Percentiles rank a stretch among this genome's conserved stretches.
Conservation (phyloP, 2,888 invertebrate species). For the Silvanus unidentatus region DNA sequence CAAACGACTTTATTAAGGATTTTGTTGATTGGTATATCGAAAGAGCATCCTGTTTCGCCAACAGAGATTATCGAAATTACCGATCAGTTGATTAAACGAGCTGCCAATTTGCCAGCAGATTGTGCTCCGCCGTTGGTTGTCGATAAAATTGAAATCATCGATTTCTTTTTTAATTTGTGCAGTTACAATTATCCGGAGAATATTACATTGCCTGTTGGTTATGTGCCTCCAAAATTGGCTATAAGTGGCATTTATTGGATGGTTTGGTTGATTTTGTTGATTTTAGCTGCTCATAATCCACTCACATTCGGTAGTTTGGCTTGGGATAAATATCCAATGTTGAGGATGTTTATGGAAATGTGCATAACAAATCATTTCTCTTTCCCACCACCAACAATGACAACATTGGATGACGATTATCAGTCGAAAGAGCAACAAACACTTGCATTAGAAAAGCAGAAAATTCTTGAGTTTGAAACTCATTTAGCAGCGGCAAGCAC, state of each 20-base stretch:
- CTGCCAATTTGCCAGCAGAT: slow-evolving; percentile 69
- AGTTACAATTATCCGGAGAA: slow-evolving; percentile 91
- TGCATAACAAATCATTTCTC: slow-evolving; percentile 84
- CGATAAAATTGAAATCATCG: slow-evolving; percentile 79
- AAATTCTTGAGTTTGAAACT: slow-evolving; percentile 82
- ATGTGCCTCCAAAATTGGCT: slow-evolving; percentile 76
- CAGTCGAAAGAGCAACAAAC: slow-evolving; percentile 63
- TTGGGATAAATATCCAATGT: slow-evolving; percentile 86
- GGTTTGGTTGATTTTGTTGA: slow-evolving; percentile 80
- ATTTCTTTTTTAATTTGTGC: slow-evolving; percentile 83
- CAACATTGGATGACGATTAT: slow-evolving; percentile 54
- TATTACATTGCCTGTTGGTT: slow-evolving; percentile 79
- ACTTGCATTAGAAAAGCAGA: slow-evolving; percentile 65
- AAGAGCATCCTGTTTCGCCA: slow-evolving; percentile 75
- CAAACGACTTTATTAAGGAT: slow-evolving; percentile 80
- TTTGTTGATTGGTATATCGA: slow-evolving; percentile 66
- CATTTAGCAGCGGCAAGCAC: slow-evolving; percentile 87
- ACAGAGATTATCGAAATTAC: slow-evolving; percentile 81
- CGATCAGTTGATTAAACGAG: slow-evolving; percentile 78
- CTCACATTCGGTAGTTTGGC: slow-evolving; percentile 76
- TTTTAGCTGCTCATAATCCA: slow-evolving; percentile 91
- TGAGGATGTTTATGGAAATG: slow-evolving; percentile 90
- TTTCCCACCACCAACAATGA: slow-evolving; percentile 67
- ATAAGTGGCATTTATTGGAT: slow-evolving; percentile 94
- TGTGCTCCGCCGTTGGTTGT: slow-evolving; percentile 67